phyloP scores from a whole-genome alignment of 2,797 vertebrate genomes.

The Clamator glandarius region DNA sequence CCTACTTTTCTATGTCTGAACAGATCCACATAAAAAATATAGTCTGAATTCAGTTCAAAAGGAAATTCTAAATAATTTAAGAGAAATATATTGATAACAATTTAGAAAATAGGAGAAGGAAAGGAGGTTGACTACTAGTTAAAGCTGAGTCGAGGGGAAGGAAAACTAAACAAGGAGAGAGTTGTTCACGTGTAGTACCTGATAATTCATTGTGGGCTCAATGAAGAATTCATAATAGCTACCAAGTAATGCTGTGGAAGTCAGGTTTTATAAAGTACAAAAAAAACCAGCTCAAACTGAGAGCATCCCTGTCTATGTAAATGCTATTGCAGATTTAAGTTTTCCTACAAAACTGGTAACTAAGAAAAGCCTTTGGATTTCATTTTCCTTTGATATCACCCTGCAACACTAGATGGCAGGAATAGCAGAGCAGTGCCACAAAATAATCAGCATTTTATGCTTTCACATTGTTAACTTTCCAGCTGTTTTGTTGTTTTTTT shows the following conservation, averaged over 20 bases:
- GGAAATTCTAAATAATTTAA: not conserved
- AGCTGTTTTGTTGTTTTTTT: not conserved
- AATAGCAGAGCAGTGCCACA: not conserved
- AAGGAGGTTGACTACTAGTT: not conserved
- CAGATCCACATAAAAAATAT: not conserved
- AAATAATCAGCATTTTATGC: not conserved
- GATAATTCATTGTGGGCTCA: fast-evolving
- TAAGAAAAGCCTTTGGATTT: not conserved
- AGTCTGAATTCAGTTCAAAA: not conserved
- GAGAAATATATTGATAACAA: not conserved
- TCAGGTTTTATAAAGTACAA: not conserved
- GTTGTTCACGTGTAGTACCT: not conserved
- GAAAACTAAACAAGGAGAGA: no score
- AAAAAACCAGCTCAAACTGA: no score
- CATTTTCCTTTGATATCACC: not conserved
- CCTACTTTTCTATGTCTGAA: not conserved
- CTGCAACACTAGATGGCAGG: not conserved
- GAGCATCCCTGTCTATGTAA: no score
- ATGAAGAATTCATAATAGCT: fast-evolving
- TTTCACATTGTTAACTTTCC: not conserved
- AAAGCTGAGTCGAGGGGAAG: not conserved
- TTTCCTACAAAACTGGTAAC: not conserved
- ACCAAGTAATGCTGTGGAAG: fast-evolving
- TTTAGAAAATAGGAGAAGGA: not conserved
- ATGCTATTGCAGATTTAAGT: not conserved